Evolutionary conservation across 2,888 invertebrate genomes (phyloP).

Genomic region (Drosophila aldrichi): DNA sequence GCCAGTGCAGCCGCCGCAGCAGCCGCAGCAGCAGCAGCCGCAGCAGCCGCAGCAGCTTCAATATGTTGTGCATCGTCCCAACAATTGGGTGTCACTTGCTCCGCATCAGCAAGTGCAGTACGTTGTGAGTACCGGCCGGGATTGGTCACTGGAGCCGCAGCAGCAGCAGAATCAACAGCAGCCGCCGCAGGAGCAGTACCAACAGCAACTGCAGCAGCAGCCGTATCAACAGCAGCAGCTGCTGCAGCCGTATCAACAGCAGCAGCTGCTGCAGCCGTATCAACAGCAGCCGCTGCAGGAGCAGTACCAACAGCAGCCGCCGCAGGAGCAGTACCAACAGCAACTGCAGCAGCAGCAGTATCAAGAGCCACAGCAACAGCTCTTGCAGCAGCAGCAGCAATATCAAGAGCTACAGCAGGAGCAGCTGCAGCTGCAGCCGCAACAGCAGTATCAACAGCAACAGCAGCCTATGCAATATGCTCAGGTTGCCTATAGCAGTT

Average conservation of each 20-base stretch:
- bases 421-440: background rate
- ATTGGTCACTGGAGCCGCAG: background rate
- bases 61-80: background rate
- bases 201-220: slow-evolving; percentile 1
- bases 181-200: background rate
- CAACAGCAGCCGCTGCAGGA: background rate
- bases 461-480: background rate
- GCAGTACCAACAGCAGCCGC: background rate
- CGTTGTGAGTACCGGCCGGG: background rate
- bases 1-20: background rate
- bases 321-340: background rate
- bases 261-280: background rate
- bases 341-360: background rate
- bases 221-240: background rate
- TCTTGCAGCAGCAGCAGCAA: background rate
- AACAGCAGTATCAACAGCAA: background rate
- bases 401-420: no score
- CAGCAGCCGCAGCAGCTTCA: background rate
- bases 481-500: background rate
- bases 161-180: background rate
- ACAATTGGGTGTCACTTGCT: background rate
- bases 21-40: background rate
- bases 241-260: background rate
- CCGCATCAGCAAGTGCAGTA: background rate
- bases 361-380: no score